Conservation (phyloP, 2,888 invertebrate genomes). For the Amphipoea oculea region DNA sequence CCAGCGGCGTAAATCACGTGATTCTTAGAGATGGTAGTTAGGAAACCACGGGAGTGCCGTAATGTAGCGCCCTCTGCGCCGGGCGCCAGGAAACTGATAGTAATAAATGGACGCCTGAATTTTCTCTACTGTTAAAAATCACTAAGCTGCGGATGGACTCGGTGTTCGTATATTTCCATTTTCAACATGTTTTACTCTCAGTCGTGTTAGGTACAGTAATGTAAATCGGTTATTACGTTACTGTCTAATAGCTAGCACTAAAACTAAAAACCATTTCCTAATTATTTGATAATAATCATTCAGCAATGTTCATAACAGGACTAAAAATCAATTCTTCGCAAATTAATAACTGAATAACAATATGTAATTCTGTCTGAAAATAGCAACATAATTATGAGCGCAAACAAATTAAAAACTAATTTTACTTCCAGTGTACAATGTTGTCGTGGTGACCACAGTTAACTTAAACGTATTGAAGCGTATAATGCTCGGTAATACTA, state of each 20-base stretch:
- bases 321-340: not conserved
- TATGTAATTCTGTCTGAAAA: not conserved
- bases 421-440: slow-evolving; percentile 3
- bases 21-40: slow-evolving; percentile 78
- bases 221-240: not conserved
- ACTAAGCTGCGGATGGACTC: slow-evolving; percentile 60
- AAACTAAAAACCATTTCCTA: too few relatives aligned
- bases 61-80: slow-evolving; percentile 72
- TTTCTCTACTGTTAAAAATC: slow-evolving; percentile 72
- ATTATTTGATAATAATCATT: not conserved
- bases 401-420: slow-evolving; percentile 44
- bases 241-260: too few relatives aligned
- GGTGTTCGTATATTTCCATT: slow-evolving; percentile 28
- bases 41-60: slow-evolving; percentile 80
- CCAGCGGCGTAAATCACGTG: slow-evolving; percentile 76
- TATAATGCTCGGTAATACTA: slow-evolving; percentile 20
- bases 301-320: not conserved
- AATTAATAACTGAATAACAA: not conserved
- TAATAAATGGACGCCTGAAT: slow-evolving; percentile 78
- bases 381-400: not conserved
- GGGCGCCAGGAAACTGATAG: slow-evolving; percentile 75
- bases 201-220: not conserved
- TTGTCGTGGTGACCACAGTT: not conserved
- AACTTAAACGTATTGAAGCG: slow-evolving; percentile 19
- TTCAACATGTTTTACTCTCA: not conserved